Evolutionary conservation across 2,888 invertebrate genomes (phyloP).

Genomic region (Lycaena phlaeas): DNA sequence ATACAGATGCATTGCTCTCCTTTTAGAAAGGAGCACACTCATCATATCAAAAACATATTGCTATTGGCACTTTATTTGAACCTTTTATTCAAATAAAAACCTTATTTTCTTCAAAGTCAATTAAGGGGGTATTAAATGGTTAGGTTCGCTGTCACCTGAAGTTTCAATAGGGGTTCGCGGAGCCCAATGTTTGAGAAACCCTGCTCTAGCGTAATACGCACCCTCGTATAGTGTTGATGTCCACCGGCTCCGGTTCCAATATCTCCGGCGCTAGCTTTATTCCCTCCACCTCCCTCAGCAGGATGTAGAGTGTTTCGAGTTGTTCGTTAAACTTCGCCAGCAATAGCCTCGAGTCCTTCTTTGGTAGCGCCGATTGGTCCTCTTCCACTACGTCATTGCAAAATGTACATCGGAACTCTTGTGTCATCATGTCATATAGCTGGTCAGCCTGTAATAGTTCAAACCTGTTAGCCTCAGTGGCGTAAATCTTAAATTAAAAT

Average conservation of each 20-base stretch:
- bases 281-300: slow-evolving; percentile 92
- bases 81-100: no score
- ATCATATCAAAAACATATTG: no score
- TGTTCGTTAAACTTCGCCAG: slow-evolving; percentile 96
- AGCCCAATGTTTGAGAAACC: no score
- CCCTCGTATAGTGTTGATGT: slow-evolving; percentile 88
- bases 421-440: slow-evolving; percentile 86
- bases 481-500: no score
- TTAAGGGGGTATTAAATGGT: no score
- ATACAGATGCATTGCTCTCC: no score
- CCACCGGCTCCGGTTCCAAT: slow-evolving; percentile 94
- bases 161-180: no score
- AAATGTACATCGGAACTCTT: slow-evolving; percentile 91
- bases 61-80: no score
- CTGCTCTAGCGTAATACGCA: slow-evolving; percentile 32
- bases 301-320: slow-evolving; percentile 90
- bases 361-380: slow-evolving; percentile 93
- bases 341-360: slow-evolving; percentile 91
- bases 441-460: slow-evolving; percentile 93
- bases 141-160: no score
- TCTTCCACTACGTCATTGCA: slow-evolving; percentile 94
- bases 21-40: no score
- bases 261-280: slow-evolving; percentile 94
- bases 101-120: no score
- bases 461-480: no score